Percentiles rank a stretch among this genome's conserved stretches.
Evolutionary conservation across 2,797 vertebrate species (phyloP).

Genomic region (Sphenopsis melanotis): DNA sequence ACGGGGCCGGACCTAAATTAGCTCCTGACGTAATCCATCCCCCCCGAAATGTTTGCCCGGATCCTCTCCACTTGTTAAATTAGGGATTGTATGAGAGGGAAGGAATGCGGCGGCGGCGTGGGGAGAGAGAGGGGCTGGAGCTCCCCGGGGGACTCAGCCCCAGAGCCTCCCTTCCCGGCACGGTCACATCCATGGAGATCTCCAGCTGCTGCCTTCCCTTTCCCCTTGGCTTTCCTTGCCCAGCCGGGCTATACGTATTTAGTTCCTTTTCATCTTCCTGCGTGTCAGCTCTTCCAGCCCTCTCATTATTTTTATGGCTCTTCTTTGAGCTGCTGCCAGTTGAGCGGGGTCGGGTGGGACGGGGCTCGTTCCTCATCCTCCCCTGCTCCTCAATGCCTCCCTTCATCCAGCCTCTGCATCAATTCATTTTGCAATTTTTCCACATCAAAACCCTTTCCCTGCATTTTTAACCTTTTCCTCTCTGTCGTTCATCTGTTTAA

Average conservation of each 20-base stretch:
- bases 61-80: conserved; percentile 50
- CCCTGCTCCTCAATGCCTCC: background rate
- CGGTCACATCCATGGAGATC: background rate
- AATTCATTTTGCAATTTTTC: background rate
- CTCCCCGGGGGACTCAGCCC: background rate
- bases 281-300: conserved; percentile 41
- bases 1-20: conserved; percentile 6
- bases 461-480: background rate
- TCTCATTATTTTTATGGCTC: conserved; percentile 50
- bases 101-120: background rate
- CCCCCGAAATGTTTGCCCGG: background rate
- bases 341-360: background rate
- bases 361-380: background rate
- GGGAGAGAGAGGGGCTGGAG: background rate
- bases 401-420: background rate
- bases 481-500: accelerated
- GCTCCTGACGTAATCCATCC: conserved; percentile 27
- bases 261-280: conserved; percentile 25
- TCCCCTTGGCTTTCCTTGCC: background rate
- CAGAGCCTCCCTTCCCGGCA: accelerated
- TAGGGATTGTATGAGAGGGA: conserved; percentile 58
- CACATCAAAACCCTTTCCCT: background rate
- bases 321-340: conserved; percentile 27
- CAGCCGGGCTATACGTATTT: background rate
- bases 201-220: background rate